Evolutionary conservation across 2,797 vertebrate species (phyloP), one percentile per base, ranked within the genome.

Genomic region (Rhinatrema bivittatum): DNA sequence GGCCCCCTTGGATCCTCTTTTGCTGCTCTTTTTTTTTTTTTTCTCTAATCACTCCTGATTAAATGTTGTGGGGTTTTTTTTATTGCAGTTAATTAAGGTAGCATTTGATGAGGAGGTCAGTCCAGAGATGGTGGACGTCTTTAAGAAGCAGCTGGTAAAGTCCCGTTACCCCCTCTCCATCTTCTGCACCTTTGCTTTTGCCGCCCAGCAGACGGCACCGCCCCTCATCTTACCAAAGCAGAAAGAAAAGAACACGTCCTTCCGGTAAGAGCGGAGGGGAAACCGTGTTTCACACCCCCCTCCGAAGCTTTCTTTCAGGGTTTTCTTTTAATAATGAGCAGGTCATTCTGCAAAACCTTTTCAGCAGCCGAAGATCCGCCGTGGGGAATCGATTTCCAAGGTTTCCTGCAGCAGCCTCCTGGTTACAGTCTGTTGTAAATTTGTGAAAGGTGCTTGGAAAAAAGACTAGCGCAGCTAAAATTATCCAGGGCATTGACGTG

Each of bases 81-180:
- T 34, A 57, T 15, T 43, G n/a, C 64, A 99, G 96, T 56, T 99
- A 62, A 92, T 98, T 72, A 97, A 96, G 73, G 94, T 98, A 60
- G 94, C 93, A 7, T 98, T 98, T 73, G 95, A 98, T 56, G 95
- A 96, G 69, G 96, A 99, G 81, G 95, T 98, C 37, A 93, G 85
- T 59, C 89, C 92, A 1, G 96, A 99, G 78, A 90, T 87, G 72
- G 93, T 98, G 51, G 96, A 99, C 73, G 86, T 95, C 76, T 99
- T 98, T 77, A 89, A 89, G 70, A 98, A 97, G 25, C 96, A 99
- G 45, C 63, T 99, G 29, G 91, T 87, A 82, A 91, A 93, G 71
- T 89, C 94, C 60, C 95, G 96, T 58, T 98, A 93, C 45, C 96
- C 96, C 24, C 90, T 93, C n/a, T 97, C 94, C 54, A 88, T 97